A percentile compares a stretch with the other conserved stretches of the same genome.
These are phyloP conservation scores for Thermophis baileyi DNA, from an alignment of 2,113 vertebrate genomes.

Conservation along the genomic window DNA sequence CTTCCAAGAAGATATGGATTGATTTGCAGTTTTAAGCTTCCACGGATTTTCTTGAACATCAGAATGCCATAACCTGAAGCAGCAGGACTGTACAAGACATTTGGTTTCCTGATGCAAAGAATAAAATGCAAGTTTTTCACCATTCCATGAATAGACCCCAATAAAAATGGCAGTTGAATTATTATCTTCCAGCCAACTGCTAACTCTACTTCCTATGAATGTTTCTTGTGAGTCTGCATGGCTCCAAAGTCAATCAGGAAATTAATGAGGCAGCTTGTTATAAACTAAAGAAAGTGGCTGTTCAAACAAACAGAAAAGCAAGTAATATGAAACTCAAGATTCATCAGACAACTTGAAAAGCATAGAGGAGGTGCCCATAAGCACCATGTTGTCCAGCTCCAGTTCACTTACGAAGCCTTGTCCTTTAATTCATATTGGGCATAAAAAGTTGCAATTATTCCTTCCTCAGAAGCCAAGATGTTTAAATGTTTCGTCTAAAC, in stretches of 20 bases:
- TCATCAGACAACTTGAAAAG: neutral
- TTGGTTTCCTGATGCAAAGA: neutral
- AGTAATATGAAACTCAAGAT: neutral
- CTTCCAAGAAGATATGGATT: neutral
- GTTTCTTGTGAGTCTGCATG: neutral
- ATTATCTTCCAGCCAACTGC: neutral
- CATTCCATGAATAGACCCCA: neutral
- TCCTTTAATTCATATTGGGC: neutral
- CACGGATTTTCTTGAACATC: neutral
- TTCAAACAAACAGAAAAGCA: neutral
- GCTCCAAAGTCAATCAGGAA: neutral
- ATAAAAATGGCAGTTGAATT: neutral
- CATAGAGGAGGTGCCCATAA: neutral
- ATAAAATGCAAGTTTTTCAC: neutral
- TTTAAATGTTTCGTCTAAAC: neutral
- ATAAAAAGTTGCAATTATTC: neutral
- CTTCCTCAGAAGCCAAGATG: neutral
- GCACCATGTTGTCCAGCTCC: neutral
- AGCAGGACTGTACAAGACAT: neutral
- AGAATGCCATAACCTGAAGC: neutral
- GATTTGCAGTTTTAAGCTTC: neutral
- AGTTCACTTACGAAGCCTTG: neutral
- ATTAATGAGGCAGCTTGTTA: neutral
- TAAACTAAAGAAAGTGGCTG: neutral
- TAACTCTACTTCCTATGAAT: neutral